These are phyloP conservation scores for Brachionus rotundiformis DNA, from an alignment of 1,140 invertebrate genomes.

Conservation along the genomic window DNA sequence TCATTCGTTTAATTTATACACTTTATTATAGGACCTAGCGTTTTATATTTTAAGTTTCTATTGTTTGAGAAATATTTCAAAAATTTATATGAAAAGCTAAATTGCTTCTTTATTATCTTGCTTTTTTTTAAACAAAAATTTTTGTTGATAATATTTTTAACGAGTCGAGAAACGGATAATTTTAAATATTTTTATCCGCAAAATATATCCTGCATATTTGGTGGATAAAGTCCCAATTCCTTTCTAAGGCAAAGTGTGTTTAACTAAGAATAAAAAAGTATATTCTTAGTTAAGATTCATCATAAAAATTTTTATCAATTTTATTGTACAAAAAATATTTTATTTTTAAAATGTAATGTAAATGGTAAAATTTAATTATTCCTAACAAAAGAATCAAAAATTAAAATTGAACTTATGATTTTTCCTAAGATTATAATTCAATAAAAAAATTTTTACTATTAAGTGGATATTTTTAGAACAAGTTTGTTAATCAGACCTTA, in stretches of 20 bases:
- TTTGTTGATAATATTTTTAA: constrained; percentile 18
- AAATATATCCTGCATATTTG: background rate
- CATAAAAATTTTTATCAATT: background rate
- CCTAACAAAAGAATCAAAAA: background rate
- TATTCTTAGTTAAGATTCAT: background rate
- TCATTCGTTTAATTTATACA: constrained; percentile 22
- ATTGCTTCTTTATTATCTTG: background rate
- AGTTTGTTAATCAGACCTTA: background rate
- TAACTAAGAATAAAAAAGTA: background rate
- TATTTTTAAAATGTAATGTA: background rate
- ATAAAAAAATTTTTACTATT: background rate
- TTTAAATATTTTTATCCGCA: background rate
- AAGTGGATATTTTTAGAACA: background rate
- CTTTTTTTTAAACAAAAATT: constrained; percentile 11
- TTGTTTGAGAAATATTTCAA: background rate
- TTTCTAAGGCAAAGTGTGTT: background rate
- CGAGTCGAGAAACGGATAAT: background rate
- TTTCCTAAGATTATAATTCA: too few relatives aligned
- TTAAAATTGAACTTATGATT: background rate
- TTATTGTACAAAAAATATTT: background rate
- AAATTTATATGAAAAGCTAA: constrained; percentile 16
- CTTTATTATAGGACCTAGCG: background rate
- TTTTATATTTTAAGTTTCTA: background rate
- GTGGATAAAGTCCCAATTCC: background rate
- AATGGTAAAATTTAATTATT: background rate